Base-by-base conservation (phyloP, 1,140 invertebrate species). In the Trigoniulus corallinus region DNA sequence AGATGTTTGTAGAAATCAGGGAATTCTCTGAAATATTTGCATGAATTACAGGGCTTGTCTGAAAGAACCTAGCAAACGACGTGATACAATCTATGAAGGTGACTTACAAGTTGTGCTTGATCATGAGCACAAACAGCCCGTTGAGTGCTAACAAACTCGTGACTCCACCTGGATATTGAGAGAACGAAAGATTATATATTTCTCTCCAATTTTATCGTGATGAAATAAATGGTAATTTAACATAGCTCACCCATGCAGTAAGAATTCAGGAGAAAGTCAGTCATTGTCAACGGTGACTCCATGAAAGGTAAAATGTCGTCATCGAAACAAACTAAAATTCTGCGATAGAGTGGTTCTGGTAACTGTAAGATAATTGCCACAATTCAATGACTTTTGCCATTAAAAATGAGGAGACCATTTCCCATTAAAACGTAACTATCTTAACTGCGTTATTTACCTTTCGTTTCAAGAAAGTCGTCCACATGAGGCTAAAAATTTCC, bases 1-100 rank as follows among this genome's bases (percentile, higher is more conserved):
- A 98, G 70, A 62, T 95, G 91, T 47, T 77, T 77, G 64, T 91
- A 98, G 61, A 98, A 89, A 66, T 95, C 82, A 2, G 92, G 91
- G 68, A 95, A 95, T 62, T 94, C 85, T 54, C 74, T 77, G 62
- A 24, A 67, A 69, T 51, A 34, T 7, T 34, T 34, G n/a, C n/a
- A n/a, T n/a, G n/a, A n/a, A n/a, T n/a, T n/a, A n/a, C n/a, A n/a
- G n/a, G n/a, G n/a, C n/a, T n/a, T n/a, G n/a, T n/a, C n/a, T n/a
- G n/a, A n/a, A n/a, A n/a, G n/a, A n/a, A n/a, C n/a, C n/a, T n/a
- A n/a, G n/a, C n/a, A n/a, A n/a, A n/a, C n/a, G n/a, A n/a, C n/a
- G n/a, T n/a, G n/a, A n/a, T n/a, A n/a, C n/a, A 46, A 46, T 23
- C 25, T 46, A 46, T 24, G 23, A 22, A 22, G 25, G 10, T 46